Base-by-base conservation (phyloP, 2,113 vertebrate species). In the Brevimyrus niger region DNA sequence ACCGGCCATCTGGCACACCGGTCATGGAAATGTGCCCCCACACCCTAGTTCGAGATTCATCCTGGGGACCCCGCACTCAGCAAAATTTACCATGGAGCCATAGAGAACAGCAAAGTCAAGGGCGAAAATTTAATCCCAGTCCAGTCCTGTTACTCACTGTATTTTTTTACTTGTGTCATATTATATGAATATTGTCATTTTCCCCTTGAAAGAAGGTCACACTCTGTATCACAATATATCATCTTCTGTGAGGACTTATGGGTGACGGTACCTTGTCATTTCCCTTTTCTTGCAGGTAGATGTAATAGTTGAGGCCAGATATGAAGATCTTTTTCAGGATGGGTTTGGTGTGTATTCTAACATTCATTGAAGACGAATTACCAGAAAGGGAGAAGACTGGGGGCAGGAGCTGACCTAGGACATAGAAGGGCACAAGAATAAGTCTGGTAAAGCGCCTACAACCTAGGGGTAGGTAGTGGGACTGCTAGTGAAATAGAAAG, bases 381-480 rank as follows among this genome's bases (percentile, higher is more conserved):
- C 92, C 91, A 65, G 73, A 89, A 88, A 96, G 48, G 7, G 27
- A 93, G 90, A 96, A 96, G 8, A 92, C 89, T 0, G 96, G 96
- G 48, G 94, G 91, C 3, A 38, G 86, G 53, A 96, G 27, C 7
- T 92, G 4, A 87, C 92, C 95, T 96, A 58, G n/a, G 3, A 48
- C n/a, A 90, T 21, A 86, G 44, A 42, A 50, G 17, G 19, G 76
- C 5, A 82, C 6, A 15, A 53, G 48, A 10, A 11, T 27, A 6
- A 17, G 73, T 17, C 73, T 35, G 31, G 11, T 4, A 17, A 53
- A 48, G 44, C 6, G 2, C 9, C 21, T 47, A 84, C 9, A 84
- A 9, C 8, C 0, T 10, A 23, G 42, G 15, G 23, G 73, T 19
- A 80, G 73, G 73, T 10, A 21, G 23, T 21, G 46, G 23, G 23